phyloP scores from a whole-genome alignment of 1,140 invertebrate species.

The Aphelenchoides besseyi region DNA sequence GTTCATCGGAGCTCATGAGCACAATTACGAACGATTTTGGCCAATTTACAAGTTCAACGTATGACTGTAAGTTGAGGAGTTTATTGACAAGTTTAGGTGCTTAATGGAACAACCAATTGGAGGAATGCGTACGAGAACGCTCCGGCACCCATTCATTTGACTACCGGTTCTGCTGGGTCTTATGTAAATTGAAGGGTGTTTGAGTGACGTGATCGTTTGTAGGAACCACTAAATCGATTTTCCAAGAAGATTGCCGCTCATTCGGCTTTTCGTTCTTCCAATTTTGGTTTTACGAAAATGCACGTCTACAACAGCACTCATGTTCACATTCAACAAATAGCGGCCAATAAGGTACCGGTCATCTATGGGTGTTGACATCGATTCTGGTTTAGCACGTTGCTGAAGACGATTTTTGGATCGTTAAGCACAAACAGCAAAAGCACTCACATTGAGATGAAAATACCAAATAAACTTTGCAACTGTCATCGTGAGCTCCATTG shows the following conservation, averaged over 20 bases:
- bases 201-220: neutral
- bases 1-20: slow-evolving; percentile 65
- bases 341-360: slow-evolving; percentile 22
- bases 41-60: slow-evolving; percentile 73
- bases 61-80: slow-evolving; percentile 73
- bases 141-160: slow-evolving; percentile 82
- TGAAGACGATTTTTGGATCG: too few relatives aligned
- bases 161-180: slow-evolving; percentile 76
- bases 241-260: slow-evolving; percentile 67
- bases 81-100: slow-evolving; percentile 68
- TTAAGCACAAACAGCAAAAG: too few relatives aligned
- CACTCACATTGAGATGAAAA: too few relatives aligned
- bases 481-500: too few relatives aligned
- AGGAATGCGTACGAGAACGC: slow-evolving; percentile 82
- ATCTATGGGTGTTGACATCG: too few relatives aligned
- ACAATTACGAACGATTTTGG: slow-evolving; percentile 71
- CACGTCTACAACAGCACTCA: slow-evolving; percentile 47
- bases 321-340: slow-evolving; percentile 46
- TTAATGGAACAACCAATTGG: too few relatives aligned
- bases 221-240: slow-evolving; percentile 62
- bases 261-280: slow-evolving; percentile 78
- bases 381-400: too few relatives aligned
- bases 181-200: neutral
- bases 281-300: slow-evolving; percentile 76
- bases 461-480: too few relatives aligned